Base-by-base conservation (phyloP, 2,113 vertebrate genomes). In the Pelusios castaneus region DNA sequence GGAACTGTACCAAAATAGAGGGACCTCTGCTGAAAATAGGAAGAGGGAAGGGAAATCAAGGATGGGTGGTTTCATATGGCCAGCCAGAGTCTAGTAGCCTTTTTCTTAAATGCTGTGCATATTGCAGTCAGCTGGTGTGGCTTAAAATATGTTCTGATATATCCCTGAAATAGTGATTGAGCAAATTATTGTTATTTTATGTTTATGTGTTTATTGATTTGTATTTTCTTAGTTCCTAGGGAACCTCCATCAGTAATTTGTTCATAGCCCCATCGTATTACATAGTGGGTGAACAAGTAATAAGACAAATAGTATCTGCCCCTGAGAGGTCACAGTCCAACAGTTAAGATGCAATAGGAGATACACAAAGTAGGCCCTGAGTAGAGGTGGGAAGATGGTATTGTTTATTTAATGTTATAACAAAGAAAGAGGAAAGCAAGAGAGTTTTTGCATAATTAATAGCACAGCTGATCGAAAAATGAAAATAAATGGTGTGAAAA, bases 21-120 rank as follows among this genome's bases (percentile, higher is more conserved):
- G 0, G 1, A 2, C 10, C 45, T 24, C 2, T 0, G 5, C 29
- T 45, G 80, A 56, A n/a, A 56, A 29, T 16, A 2, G 63, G 45
- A 76, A 41, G 49, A 9, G 25, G 82, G 82, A n/a, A 67, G 25
- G 47, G 13, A 52, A 51, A 70, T 25, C 60, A 22, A 27, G 2
- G 6, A 1, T 25, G 16, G 31, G 31, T 84, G 24, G 45, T 49
- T 38, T 52, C 82, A 27, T 7, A 4, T 17, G 8, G 51, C 34
- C 47, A 51, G 34, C 34, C 6, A 34, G 9, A 22, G 13, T 52
- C 8, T 31, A n/a, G 56, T 51, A 27, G 38, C 38, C 9, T 27
- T 27, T 41, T 10, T 55, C 38, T 17, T 22, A 70, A 70, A 70
- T 67, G 34, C 52, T 16, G 9, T 56, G 38, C 51, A 13, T 24